These are phyloP conservation scores for Periplaneta americana DNA, from an alignment of 1,140 invertebrate species.

Conservation along the genomic window DNA sequence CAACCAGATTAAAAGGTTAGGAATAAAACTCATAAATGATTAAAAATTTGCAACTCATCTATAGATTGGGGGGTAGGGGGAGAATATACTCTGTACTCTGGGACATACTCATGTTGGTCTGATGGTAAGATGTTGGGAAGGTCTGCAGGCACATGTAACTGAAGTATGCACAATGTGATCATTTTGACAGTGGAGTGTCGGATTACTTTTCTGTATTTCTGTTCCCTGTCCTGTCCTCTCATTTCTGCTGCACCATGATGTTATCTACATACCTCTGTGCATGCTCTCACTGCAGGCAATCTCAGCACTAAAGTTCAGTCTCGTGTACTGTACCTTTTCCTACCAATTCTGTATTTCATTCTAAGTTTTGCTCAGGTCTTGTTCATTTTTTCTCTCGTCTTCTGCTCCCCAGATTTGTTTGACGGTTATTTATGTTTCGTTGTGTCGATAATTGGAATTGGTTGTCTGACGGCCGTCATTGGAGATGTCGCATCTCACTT, in stretches of 20 bases:
- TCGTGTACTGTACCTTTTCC: background rate
- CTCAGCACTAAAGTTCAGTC: background rate
- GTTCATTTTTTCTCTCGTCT: background rate
- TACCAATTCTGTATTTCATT: background rate
- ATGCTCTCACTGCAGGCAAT: background rate
- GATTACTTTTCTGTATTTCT: background rate
- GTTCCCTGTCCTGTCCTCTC: background rate
- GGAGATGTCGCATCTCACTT: constrained; percentile 95
- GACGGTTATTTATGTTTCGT: constrained; percentile 94
- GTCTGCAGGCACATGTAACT: background rate
- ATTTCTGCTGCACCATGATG: background rate
- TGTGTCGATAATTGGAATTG: constrained; percentile 89
- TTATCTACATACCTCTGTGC: background rate
- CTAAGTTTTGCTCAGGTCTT: background rate
- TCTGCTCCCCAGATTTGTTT: constrained; percentile 53
- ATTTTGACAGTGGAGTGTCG: background rate
- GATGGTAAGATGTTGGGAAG: background rate
- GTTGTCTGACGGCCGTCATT: constrained; percentile 90
- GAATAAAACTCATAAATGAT: too few relatives aligned
- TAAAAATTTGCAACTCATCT: too few relatives aligned
- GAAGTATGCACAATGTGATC: background rate
- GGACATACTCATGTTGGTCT: too few relatives aligned
- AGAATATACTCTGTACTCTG: too few relatives aligned
- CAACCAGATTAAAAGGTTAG: too few relatives aligned
- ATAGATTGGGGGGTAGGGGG: too few relatives aligned